Conservation (phyloP, 2,888 invertebrate genomes). For the Sinohyriopsis cumingii region DNA sequence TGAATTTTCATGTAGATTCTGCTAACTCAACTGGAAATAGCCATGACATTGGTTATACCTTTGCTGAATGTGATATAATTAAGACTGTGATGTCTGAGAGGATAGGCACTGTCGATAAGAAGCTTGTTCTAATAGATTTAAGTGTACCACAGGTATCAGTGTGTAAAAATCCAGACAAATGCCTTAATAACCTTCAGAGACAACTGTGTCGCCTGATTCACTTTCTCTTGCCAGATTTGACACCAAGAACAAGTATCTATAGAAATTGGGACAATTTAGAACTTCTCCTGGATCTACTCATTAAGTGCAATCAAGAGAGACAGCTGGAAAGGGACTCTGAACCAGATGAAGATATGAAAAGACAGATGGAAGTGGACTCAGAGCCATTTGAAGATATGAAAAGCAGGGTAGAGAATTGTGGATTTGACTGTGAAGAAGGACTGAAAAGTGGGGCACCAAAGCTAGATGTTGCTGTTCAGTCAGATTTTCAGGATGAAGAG, state of each 20-base stretch:
- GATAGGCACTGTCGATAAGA: too few species aligned
- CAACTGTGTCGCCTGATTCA: constrained; percentile 24
- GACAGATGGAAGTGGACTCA: background rate
- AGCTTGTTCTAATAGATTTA: constrained; percentile 20
- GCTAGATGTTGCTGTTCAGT: too few species aligned
- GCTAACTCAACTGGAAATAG: too few species aligned
- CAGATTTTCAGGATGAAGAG: too few species aligned
- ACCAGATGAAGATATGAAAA: background rate
- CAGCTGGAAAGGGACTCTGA: constrained; percentile 1
- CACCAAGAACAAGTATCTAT: constrained; percentile 25
- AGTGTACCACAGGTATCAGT: constrained; percentile 30
- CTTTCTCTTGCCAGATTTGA: constrained; percentile 27
- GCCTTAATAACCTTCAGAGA: constrained; percentile 26
- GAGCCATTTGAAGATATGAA: background rate
- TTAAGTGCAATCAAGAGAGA: constrained; percentile 15
- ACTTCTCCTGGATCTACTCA: constrained; percentile 34
- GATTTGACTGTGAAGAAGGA: too few species aligned
- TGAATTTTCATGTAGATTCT: too few species aligned
- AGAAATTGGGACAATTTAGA: constrained; percentile 33
- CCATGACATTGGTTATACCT: too few species aligned
- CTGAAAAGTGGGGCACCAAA: too few species aligned
- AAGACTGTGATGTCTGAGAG: constrained; percentile 20
- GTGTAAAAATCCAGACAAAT: constrained; percentile 36
- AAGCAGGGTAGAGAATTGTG: background rate
- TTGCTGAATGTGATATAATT: constrained; percentile 1